phyloP scores from a whole-genome alignment of 1,140 invertebrate genomes.

The Sweltsa coloradensis region DNA sequence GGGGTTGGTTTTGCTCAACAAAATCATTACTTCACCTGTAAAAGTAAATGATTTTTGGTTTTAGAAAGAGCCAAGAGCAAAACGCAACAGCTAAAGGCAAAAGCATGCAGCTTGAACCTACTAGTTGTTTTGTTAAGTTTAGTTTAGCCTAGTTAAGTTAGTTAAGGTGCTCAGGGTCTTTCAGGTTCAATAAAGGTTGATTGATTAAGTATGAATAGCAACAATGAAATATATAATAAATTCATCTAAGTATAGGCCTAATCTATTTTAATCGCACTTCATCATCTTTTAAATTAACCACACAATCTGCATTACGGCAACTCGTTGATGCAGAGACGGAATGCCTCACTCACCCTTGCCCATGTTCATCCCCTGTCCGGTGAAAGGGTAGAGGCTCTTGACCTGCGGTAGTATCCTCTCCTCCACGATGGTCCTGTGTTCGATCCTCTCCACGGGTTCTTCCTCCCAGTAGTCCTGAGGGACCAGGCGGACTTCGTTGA shows the following conservation, averaged over 20 bases:
- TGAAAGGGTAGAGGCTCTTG: conserved; percentile 78
- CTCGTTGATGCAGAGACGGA: not conserved
- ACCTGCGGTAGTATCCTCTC: conserved; percentile 83
- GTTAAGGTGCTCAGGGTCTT: no score
- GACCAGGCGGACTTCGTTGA: conserved; percentile 63
- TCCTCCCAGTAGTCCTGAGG: conserved; percentile 87
- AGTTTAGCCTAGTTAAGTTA: no score
- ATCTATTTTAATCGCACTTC: no score
- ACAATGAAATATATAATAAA: no score
- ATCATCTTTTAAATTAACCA: no score
- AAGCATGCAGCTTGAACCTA: not conserved
- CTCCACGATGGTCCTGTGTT: conserved; percentile 72
- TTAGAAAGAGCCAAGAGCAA: not conserved
- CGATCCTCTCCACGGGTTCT: conserved; percentile 71
- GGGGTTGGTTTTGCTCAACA: conserved; percentile 88
- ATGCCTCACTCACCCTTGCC: conserved; percentile 68
- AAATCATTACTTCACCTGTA: conserved; percentile 59
- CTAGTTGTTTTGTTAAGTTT: no score
- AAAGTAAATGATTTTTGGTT: not conserved
- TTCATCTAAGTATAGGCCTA: no score
- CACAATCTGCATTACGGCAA: not conserved
- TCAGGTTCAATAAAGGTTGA: no score
- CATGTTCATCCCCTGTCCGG: conserved; percentile 87
- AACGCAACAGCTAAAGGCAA: not conserved
- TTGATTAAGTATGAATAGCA: no score